Conservation (phyloP, 2,888 invertebrate species). For the Lumbricus terrestris region DNA sequence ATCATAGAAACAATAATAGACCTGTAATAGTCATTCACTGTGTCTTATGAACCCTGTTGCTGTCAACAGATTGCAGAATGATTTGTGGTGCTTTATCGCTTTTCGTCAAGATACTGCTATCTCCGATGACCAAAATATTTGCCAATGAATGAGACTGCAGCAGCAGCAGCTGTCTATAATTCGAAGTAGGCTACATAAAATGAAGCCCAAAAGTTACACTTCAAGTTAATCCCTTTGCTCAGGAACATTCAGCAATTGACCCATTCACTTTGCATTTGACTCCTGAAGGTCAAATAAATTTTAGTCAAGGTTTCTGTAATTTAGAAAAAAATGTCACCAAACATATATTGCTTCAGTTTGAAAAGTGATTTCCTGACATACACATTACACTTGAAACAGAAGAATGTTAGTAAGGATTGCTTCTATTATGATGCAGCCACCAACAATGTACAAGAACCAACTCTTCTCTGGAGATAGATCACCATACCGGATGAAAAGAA, state of each 20-base stretch:
- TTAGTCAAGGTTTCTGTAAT: neutral
- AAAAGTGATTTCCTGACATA: neutral
- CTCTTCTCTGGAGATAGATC: conserved; percentile 14
- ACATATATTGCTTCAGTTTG: neutral
- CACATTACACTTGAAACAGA: neutral
- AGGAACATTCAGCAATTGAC: neutral
- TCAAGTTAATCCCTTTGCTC: no score
- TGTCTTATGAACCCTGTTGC: no score
- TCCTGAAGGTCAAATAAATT: neutral
- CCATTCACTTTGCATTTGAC: no score
- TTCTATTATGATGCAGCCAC: neutral
- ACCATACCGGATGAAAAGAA: neutral
- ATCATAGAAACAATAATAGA: no score
- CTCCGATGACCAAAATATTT: neutral
- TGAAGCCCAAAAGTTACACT: neutral
- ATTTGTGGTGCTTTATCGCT: neutral
- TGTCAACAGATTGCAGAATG: no score
- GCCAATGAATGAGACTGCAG: neutral
- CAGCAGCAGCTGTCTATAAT: neutral
- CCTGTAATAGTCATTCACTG: no score
- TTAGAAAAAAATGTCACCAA: neutral
- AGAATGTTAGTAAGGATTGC: neutral
- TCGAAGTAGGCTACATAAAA: neutral
- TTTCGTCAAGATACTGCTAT: neutral
- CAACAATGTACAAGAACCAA: conserved; percentile 6